Evolutionary conservation across 2,888 invertebrate species (phyloP).

Genomic region (Ryuthela nishihirai): DNA sequence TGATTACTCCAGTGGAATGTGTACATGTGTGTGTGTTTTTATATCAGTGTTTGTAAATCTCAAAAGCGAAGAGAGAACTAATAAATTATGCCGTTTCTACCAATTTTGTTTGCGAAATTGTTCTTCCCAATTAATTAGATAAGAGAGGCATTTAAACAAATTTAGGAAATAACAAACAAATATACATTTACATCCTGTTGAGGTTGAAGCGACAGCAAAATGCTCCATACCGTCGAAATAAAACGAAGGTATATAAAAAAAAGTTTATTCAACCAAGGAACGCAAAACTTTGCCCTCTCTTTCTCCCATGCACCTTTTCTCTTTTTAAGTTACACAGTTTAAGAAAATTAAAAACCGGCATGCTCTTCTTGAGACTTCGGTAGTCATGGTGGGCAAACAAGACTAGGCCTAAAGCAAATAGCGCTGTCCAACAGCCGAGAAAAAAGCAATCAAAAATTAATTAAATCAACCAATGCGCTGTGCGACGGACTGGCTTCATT

Average conservation of each 20-base stretch:
- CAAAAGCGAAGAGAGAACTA: too few relatives aligned
- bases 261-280: constrained; percentile 13
- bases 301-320: too few relatives aligned
- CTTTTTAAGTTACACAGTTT: constrained; percentile 36
- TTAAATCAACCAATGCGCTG: constrained; percentile 36
- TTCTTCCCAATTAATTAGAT: constrained; percentile 18
- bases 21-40: too few relatives aligned
- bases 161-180: constrained; percentile 31
- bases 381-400: constrained; percentile 33
- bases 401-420: constrained; percentile 35
- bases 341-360: constrained; percentile 36
- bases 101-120: not conserved
- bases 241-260: constrained; percentile 18
- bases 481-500: constrained; percentile 36
- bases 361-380: constrained; percentile 30
- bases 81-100: constrained; percentile 6
- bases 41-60: too few relatives aligned
- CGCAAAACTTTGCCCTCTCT: constrained; percentile 27
- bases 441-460: constrained; percentile 40
- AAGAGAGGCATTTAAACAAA: constrained; percentile 15
- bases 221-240: constrained; percentile 14
- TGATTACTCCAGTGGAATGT: too few relatives aligned
- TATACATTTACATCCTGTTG: too few relatives aligned
- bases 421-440: constrained; percentile 34
- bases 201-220: too few relatives aligned